Conservation (phyloP, 2,888 invertebrate species). For the Norana najaformis region DNA sequence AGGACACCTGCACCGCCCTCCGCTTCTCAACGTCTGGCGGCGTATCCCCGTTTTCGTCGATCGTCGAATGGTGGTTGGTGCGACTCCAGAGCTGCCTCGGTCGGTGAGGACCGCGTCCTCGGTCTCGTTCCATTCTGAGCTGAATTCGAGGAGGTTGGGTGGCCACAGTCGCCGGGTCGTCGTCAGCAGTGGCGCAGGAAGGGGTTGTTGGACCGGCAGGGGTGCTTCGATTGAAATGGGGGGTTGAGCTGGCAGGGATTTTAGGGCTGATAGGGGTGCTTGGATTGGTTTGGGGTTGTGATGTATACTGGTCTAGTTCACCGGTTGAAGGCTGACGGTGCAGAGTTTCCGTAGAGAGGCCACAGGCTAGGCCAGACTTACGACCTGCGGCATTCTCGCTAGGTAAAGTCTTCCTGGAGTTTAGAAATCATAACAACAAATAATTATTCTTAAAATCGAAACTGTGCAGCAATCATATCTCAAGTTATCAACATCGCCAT, state of each 20-base stretch:
- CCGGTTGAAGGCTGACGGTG: background rate
- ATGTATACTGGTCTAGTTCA: background rate
- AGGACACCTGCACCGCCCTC: background rate
- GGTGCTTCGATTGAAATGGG: background rate
- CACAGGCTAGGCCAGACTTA: background rate
- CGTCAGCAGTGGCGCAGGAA: background rate
- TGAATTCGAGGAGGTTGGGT: background rate
- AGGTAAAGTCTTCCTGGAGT: background rate
- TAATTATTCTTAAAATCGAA: background rate
- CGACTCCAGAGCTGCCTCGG: constrained; percentile 21
- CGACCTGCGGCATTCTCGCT: constrained; percentile 3
- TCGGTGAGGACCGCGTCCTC: background rate
- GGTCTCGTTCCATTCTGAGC: background rate
- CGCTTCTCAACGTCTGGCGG: background rate
- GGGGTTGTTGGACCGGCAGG: background rate
- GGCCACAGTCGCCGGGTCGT: background rate
- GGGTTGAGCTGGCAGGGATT: background rate
- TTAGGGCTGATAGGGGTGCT: background rate
- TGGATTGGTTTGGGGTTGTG: background rate
- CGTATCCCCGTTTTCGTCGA: constrained; percentile 8
- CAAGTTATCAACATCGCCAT: too few relatives aligned
- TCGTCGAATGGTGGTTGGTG: background rate
- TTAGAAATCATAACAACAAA: background rate
- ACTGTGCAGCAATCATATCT: too few relatives aligned
- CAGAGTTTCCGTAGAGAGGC: background rate